These are phyloP conservation scores for Drosophila fungiperda DNA, from an alignment of 2,888 invertebrate genomes.

Conservation along the genomic window DNA sequence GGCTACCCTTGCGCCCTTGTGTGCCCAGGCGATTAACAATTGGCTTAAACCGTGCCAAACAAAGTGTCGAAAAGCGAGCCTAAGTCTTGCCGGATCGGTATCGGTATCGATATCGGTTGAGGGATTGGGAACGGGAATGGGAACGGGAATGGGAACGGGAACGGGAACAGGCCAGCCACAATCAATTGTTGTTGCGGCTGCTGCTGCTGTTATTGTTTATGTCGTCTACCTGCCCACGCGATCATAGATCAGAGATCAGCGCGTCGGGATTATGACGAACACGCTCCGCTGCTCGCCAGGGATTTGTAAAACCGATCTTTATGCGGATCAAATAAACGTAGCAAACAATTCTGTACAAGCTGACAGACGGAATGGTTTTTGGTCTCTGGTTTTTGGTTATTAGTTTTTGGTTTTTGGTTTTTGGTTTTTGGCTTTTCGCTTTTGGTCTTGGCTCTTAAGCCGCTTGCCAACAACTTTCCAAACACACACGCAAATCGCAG, in stretches of 20 bases:
- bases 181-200: slow-evolving; percentile 30
- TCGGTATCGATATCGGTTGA: slow-evolving; percentile 32
- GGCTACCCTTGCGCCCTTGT: slow-evolving; percentile 8
- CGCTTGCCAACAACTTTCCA: slow-evolving; percentile 39
- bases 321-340: slow-evolving; percentile 78
- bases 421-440: background rate
- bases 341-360: slow-evolving; percentile 27
- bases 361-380: slow-evolving; percentile 16
- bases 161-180: slow-evolving; percentile 24
- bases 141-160: slow-evolving; percentile 32
- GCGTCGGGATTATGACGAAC: slow-evolving; percentile 57
- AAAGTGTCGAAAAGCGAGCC: slow-evolving; percentile 81
- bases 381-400: background rate
- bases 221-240: slow-evolving; percentile 63
- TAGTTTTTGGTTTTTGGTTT: background rate
- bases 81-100: slow-evolving; percentile 65
- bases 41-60: slow-evolving; percentile 80
- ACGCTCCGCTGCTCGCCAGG: slow-evolving; percentile 46
- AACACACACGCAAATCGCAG: slow-evolving; percentile 14
- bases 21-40: slow-evolving; percentile 66
- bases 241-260: slow-evolving; percentile 66
- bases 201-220: slow-evolving; percentile 21
- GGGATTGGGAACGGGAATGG: background rate
- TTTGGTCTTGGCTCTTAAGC: slow-evolving; percentile 24
- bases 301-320: slow-evolving; percentile 79